Evolutionary conservation across 2,888 invertebrate genomes (phyloP), one percentile per base, ranked within the genome.

Genomic region (Melanophora roralis): DNA sequence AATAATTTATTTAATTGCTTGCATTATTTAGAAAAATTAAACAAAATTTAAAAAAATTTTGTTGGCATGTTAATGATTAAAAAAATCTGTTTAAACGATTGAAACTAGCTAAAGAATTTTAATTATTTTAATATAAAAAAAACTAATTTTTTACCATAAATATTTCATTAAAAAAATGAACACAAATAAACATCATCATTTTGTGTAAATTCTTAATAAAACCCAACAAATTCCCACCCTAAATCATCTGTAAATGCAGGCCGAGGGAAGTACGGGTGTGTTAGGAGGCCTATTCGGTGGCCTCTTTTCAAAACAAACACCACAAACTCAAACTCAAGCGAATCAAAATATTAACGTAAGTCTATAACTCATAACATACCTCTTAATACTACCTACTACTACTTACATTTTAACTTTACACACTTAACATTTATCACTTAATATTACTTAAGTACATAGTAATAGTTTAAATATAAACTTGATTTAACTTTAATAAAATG

Each of bases 251-350:
- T 85, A 78, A 84, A 85, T 83, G 86, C 88, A 89, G 88, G 87
- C 88, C 84, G 89, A 89, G 84, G 88, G 88, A 84, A 84, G 88
- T 86, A 84, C 87, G 85, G 89, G 88, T 85, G 86, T 89, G 85
- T 89, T 89, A 87, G 88, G 88, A 85, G 89, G 89, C 85, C 87
- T 89, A 84, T 88, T 89, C 84, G 89, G 89, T 84, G 89, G 89
- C 85, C 88, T 89, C 84, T 89, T 89, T 86, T 88, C 89, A 85
- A 89, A 89, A 87, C 87, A 88, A 85, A 87, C 78, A 83, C 83
- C 85, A 85, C 87, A 86, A 85, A 88, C 77, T 87, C 88, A 88
- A 84, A 88, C 86, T 85, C 88, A 88, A 87, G 88, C 86, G 85
- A 86, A 86, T 85, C 86, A 88, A 85, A 87, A 88, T 78, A 81